These are phyloP conservation scores for Poeciliopsis retropinna DNA, from an alignment of 2,113 vertebrate species.

Conservation along the genomic window DNA sequence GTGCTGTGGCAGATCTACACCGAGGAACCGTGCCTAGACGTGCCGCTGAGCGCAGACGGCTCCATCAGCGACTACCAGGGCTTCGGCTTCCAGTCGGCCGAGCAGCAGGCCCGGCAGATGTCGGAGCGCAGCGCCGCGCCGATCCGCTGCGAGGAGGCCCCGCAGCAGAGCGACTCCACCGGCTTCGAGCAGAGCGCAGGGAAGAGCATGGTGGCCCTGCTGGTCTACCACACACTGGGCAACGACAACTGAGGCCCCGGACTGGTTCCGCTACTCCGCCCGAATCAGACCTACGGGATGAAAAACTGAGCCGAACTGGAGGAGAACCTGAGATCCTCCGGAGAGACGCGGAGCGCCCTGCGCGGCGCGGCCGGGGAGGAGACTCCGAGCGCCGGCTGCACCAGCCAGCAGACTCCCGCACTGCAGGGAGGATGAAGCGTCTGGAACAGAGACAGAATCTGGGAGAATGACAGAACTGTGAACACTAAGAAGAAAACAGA, in stretches of 20 bases:
- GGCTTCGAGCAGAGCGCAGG: conserved; percentile 63
- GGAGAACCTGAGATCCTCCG: background rate
- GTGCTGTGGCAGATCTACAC: conserved; percentile 83
- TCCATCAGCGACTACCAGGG: conserved; percentile 49
- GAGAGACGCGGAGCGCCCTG: conserved; percentile 21
- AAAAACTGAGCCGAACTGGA: conserved; percentile 1
- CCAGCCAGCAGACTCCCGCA: conserved; percentile 1
- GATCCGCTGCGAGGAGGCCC: conserved; percentile 10
- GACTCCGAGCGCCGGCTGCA: conserved; percentile 20
- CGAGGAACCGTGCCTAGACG: conserved; percentile 70
- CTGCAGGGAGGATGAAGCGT: background rate
- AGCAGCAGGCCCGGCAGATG: conserved; percentile 52
- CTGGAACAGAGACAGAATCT: conserved; percentile 8
- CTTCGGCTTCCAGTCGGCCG: conserved; percentile 65
- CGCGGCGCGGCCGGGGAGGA: conserved; percentile 14
- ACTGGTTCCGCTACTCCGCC: background rate
- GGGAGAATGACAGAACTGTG: conserved; percentile 19
- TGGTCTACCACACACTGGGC: conserved; percentile 77
- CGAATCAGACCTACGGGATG: background rate
- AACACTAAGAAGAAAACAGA: conserved; percentile 24
- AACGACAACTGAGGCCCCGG: conserved; percentile 52
- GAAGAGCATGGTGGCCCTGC: conserved; percentile 77
- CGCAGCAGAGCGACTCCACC: conserved; percentile 31
- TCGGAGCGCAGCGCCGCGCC: background rate
- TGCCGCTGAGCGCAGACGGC: conserved; percentile 15